Evolutionary conservation across 2,797 vertebrate species (phyloP), one percentile per base, ranked within the genome.

Genomic region (Florisuga fusca): DNA sequence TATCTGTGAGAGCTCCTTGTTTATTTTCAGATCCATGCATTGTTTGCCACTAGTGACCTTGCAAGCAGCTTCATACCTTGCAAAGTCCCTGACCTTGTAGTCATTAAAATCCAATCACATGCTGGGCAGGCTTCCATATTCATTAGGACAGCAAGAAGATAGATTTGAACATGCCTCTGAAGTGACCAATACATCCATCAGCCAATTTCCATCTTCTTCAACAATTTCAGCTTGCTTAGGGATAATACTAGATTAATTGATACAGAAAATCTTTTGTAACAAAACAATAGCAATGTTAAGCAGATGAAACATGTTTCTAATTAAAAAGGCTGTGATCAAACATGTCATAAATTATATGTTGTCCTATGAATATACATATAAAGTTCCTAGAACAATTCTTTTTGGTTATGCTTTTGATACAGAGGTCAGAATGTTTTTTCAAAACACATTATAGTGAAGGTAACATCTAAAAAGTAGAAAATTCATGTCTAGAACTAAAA

Each of bases 101-200:
- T 97, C 95, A 97, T 98, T 98, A 97, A 97, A 98, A 97, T 96
- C 94, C 95, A 97, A 95, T 98, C 97, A 97, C 94, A 97, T 90
- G 73, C 74, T 89, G 91, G 95, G 89, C 93, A 96, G 89, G 67
- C 66, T 97, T 97, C 97, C 96, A 96, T 97, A 96, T 97, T 98
- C 96, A 97, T 98, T 97, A 97, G 94, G 89, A 97, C 78, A 96
- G 85, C 84, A 96, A 95, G 93, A 98, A 97, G 96, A 97, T 96
- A 89, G 96, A 97, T 97, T 97, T 97, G 92, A 98, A 96, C 96
- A 97, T 94, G 91, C 78, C 97, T 98, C 93, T 97, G 92, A 97
- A 98, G 95, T 97, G 96, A 97, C 97, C 96, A 97, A 97, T 94
- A 86, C 95, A 97, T 97, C 96, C 94, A 97, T 97, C 96, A 97